Evolutionary conservation across 2,888 invertebrate species (phyloP).

Genomic region (Bombylius discolor): DNA sequence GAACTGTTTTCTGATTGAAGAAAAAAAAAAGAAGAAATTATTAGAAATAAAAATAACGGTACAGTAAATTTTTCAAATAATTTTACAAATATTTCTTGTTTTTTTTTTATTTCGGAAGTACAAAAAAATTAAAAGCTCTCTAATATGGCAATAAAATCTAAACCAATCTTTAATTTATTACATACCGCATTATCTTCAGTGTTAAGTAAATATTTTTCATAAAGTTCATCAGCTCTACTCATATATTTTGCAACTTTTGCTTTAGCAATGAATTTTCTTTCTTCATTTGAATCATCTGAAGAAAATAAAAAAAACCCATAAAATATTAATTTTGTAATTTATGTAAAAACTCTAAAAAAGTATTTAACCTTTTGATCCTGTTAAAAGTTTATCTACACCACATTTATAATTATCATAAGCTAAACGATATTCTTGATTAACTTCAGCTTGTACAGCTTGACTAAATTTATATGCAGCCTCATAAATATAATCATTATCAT

Average conservation of each 20-base stretch:
- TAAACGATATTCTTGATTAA: conserved; percentile 28
- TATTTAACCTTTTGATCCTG: conserved; percentile 25
- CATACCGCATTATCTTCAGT: conserved; percentile 13
- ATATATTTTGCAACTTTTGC: conserved; percentile 35
- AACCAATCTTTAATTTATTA: no score
- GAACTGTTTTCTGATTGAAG: conserved; percentile 18
- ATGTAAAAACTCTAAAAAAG: background rate
- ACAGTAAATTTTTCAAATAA: no score
- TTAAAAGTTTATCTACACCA: conserved; percentile 30
- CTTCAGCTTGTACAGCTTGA: conserved; percentile 34
- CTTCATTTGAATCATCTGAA: conserved; percentile 28
- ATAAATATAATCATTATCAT: conserved; percentile 35
- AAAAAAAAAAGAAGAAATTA: background rate
- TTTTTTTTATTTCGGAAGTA: no score
- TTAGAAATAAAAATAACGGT: background rate
- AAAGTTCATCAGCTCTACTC: conserved; percentile 32
- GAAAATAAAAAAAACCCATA: background rate
- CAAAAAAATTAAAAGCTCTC: no score
- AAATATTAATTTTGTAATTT: background rate
- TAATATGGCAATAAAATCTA: no score
- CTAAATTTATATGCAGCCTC: conserved; percentile 36
- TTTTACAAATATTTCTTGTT: no score
- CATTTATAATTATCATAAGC: conserved; percentile 31
- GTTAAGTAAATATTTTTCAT: conserved; percentile 24
- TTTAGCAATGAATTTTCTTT: conserved; percentile 33